A percentile compares a stretch with the other conserved stretches of the same genome.
Evolutionary conservation across 1,140 invertebrate genomes (phyloP).

Genomic region (Nasonia vitripennis): DNA sequence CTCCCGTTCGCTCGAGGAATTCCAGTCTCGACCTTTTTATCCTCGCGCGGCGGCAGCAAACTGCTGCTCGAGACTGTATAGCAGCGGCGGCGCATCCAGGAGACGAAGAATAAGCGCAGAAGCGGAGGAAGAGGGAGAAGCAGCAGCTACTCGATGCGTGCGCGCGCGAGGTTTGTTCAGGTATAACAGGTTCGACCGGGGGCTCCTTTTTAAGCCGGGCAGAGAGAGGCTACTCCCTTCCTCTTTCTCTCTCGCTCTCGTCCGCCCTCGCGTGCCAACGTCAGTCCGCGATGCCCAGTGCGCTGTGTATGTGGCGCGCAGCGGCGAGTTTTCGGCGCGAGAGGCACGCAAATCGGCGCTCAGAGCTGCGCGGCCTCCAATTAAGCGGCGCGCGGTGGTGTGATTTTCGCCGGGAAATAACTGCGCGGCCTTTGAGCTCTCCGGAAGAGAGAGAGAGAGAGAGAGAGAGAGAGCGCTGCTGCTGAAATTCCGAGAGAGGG

Average conservation of each 20-base stretch:
- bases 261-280: constrained; percentile 54
- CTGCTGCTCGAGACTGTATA: constrained; percentile 32
- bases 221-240: not conserved
- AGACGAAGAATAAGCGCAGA: too few relatives aligned
- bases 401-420: constrained; percentile 35
- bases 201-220: constrained; percentile 62
- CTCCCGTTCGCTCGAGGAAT: constrained; percentile 11
- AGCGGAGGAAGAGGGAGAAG: not conserved
- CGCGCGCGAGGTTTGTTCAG: constrained; percentile 61
- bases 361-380: constrained; percentile 6
- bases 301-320: not conserved
- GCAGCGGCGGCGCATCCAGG: not conserved
- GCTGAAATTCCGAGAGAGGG: not conserved
- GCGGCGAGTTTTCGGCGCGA: not conserved
- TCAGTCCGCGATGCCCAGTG: not conserved
- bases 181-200: constrained; percentile 66
- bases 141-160: constrained; percentile 57
- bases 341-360: constrained; percentile 40
- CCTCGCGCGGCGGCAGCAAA: not conserved
- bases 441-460: not conserved
- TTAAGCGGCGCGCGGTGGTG: constrained; percentile 28
- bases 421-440: not conserved
- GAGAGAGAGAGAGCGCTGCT: not conserved
- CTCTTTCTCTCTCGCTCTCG: not conserved
- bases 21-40: constrained; percentile 35